Base-by-base conservation (phyloP, 2,888 invertebrate species). In the Agrotis ipsilon region DNA sequence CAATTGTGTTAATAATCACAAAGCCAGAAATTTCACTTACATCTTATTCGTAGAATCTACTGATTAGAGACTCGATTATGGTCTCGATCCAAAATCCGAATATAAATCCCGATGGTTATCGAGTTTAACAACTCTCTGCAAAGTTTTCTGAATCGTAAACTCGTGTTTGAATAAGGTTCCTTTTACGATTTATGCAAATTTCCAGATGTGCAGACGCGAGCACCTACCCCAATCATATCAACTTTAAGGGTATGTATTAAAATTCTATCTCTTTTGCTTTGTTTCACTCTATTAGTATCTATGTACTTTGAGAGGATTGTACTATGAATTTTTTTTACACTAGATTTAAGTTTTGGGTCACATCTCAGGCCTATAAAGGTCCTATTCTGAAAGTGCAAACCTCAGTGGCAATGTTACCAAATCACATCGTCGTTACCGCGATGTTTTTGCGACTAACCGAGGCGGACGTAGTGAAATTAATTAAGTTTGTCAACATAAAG, bases 91-190 rank as follows among this genome's bases (percentile, higher is more conserved):
- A 18, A 39, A 11, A 27, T 4, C 18, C 21, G 1, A 59, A 21
- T 27, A 45, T 24, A 4, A 48, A 13, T 19, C 3, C 27, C 13
- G 11, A 49, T 19, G 0, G 16, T 6, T 7, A 39, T 39, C 24
- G 11, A 24, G 16, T 72, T 45, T 45, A 24, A 14, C 21, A 72
- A 45, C 16, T 51, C 39, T 21, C n/a, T 39, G 45, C 6, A 16
- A 46, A 39, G 7, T 62, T 39, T 73, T 73, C 46, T 49, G 43
- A 72, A 70, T 61, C 32, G 14, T 24, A 70, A 72, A 61, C 39
- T 51, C 43, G 1, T 51, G 21, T 24, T 62, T 32, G 14, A n/a
- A 62, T 51, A 72, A 14, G 73, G 13, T 13, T 54, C 6, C 3
- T 24, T 32, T 27, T 21, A 60, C 43, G 70, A 14, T 45, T 51